phyloP scores from a whole-genome alignment of 2,888 invertebrate species.

The Chrysolina oricalcia region DNA sequence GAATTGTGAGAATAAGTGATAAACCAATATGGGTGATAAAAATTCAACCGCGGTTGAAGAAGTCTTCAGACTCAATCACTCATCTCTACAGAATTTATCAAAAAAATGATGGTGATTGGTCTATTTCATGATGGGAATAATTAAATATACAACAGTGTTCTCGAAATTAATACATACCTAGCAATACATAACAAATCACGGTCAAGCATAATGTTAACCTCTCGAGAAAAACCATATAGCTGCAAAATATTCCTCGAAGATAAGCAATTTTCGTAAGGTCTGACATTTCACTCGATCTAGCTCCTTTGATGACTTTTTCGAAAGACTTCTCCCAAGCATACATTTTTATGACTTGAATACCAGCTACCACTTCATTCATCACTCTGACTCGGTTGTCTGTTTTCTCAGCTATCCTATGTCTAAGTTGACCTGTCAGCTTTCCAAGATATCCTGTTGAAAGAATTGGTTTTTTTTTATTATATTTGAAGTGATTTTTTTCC shows the following conservation, averaged over 20 bases:
- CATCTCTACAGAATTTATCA: too few relatives aligned
- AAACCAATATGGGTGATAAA: too few relatives aligned
- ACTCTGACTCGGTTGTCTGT: conserved; percentile 80
- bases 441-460: conserved; percentile 53
- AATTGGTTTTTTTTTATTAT: neutral
- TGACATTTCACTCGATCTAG: conserved; percentile 79
- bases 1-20: too few relatives aligned
- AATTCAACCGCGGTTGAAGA: too few relatives aligned
- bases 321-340: conserved; percentile 85
- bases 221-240: conserved; percentile 84
- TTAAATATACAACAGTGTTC: neutral
- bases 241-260: conserved; percentile 78
- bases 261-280: conserved; percentile 76
- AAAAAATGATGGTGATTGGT: too few relatives aligned
- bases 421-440: conserved; percentile 69
- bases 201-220: conserved; percentile 88
- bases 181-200: conserved; percentile 82
- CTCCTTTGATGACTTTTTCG: conserved; percentile 75
- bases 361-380: conserved; percentile 83
- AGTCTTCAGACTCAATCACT: too few relatives aligned
- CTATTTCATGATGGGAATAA: too few relatives aligned
- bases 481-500: neutral
- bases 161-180: conserved; percentile 71
- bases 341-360: conserved; percentile 85
- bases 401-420: conserved; percentile 70